Base-by-base conservation (phyloP, 2,797 vertebrate species). In the Sparus aurata region DNA sequence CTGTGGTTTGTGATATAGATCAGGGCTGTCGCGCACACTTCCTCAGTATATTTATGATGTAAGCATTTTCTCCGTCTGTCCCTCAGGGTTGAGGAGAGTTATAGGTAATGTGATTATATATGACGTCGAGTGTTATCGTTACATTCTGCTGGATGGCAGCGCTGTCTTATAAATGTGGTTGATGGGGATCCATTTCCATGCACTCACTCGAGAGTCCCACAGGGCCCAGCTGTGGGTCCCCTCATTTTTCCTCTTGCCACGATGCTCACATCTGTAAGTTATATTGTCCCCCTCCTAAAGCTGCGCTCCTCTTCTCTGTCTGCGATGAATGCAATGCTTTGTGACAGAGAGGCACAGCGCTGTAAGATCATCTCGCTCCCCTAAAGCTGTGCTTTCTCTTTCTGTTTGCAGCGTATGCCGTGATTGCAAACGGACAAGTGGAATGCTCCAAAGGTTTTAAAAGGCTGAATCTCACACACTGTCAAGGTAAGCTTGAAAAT, bases 371-470 rank as follows among this genome's bases (percentile, higher is more conserved):
- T 60, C 86, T 57, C 47, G 30, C 62, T 66, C 47, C n/a, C 77
- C 60, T 86, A 46, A 90, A 71, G 13, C 52, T 69, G 7, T 80
- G 46, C 60, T 79, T 68, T 90, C 53, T 79, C 54, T 77, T 72
- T 85, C 59, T 85, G 68, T 92, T 79, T 80, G 65, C 91, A 99
- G 98, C 95, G n/a, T 96, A 93, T 50, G 95, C 96, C 0, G 94
- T 98, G 91, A 97, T 97, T 78, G 95, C 96, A 69, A 97, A 98
- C 12, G 97, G 97, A 84, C 97, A 96, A 83, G 95, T 98, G 86
- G 96, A 97, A 80, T 98, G 97, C 92, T 95, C 97, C 73, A 96
- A 94, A 77, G 97, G 97, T 12, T 98, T 97, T 87, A 98, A 97
- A 90, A 95, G 94, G 59, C 87, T 97, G 91, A 98, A 98, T 84